Conservation (phyloP, 2,888 invertebrate species). For the Orchesellides sinensis region DNA sequence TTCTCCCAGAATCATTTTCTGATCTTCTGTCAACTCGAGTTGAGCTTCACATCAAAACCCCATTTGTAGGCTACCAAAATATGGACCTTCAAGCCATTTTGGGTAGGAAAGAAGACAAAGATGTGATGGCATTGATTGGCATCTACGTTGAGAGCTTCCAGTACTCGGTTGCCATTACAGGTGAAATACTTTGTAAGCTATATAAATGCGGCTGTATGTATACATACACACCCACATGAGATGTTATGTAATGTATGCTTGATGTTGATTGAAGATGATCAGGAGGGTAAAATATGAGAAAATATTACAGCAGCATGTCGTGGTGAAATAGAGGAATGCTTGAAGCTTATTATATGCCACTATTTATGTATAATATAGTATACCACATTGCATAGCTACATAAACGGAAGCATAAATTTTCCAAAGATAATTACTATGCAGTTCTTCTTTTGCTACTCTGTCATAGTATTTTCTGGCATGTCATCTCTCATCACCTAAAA, state of each 20-base stretch:
- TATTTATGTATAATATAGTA: not conserved
- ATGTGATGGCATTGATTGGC: conserved; percentile 72
- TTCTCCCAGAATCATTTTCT: conserved; percentile 68
- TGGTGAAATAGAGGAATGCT: no score
- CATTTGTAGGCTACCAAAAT: conserved; percentile 73
- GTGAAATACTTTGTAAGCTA: conserved; percentile 50
- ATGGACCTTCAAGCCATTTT: conserved; percentile 71
- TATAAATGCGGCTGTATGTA: not conserved
- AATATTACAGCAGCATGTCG: no score
- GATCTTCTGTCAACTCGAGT: conserved; percentile 72
- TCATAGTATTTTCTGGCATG: conserved; percentile 16
- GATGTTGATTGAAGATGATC: no score
- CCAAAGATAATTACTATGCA: conserved; percentile 34
- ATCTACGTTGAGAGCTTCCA: conserved; percentile 73
- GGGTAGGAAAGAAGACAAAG: conserved; percentile 73
- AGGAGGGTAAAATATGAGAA: not conserved
- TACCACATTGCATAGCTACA: not conserved
- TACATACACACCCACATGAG: no score
- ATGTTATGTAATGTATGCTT: no score
- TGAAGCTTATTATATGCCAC: no score
- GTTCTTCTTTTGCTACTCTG: conserved; percentile 25
- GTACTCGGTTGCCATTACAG: conserved; percentile 72
- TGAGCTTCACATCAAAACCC: conserved; percentile 73
- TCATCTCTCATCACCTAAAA: conserved; percentile 21
- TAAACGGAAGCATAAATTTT: not conserved